These are phyloP conservation scores for Acropora yongei DNA, from an alignment of 64 coral and sea anemone species.

Conservation along the genomic window DNA sequence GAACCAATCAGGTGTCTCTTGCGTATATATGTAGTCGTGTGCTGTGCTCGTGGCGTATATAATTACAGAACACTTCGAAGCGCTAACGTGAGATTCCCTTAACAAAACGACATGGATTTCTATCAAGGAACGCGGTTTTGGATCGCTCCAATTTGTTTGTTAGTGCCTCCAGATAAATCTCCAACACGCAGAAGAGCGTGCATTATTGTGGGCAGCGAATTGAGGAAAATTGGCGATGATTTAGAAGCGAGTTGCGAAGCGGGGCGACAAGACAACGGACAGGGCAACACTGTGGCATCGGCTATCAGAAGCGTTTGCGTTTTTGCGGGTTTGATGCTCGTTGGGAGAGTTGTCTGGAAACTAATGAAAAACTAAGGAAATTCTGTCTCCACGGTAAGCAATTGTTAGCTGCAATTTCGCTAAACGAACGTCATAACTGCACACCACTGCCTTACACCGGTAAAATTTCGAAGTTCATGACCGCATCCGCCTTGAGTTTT, in stretches of 20 bases:
- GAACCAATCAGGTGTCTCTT: slow-evolving; percentile 1
- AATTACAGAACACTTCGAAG: not conserved
- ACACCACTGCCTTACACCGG: not conserved
- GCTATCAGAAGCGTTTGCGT: not conserved
- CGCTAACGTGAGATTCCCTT: no score
- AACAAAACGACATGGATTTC: not conserved
- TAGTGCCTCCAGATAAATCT: not conserved
- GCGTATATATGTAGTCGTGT: slow-evolving; percentile 10
- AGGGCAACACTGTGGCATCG: not conserved
- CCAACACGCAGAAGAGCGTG: slow-evolving; percentile 25
- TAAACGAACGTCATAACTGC: not conserved
- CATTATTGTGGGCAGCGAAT: slow-evolving; percentile 13
- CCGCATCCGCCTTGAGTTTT: not conserved
- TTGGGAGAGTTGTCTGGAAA: slow-evolving; percentile 32
- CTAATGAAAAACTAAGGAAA: not conserved
- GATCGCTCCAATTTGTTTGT: not conserved
- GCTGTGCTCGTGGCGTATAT: not conserved
- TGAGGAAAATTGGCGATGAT: slow-evolving; percentile 31
- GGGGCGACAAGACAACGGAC: not conserved
- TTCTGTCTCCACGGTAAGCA: slow-evolving; percentile 11
- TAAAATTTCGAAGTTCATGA: no score
- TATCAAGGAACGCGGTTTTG: not conserved
- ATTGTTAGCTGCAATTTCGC: not conserved
- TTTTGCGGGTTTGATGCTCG: not conserved
- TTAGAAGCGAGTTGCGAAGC: slow-evolving; percentile 7